Percentiles rank a stretch among this genome's conserved stretches.
These are phyloP conservation scores for Ashinkailepas kermadecensis DNA, from an alignment of 2,888 invertebrate species.

Conservation along the genomic window DNA sequence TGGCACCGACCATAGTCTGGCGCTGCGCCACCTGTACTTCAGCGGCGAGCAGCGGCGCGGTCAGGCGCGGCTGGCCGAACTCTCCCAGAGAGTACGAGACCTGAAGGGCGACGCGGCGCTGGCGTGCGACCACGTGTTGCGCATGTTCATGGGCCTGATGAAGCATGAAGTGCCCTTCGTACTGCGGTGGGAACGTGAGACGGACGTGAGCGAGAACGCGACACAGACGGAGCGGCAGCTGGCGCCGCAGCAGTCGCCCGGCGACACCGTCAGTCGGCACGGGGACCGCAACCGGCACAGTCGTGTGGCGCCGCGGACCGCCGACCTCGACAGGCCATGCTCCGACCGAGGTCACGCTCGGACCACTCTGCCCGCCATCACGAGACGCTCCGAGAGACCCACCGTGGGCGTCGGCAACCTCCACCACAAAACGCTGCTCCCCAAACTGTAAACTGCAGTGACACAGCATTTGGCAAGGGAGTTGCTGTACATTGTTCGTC, in stretches of 20 bases:
- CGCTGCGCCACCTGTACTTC: constrained; percentile 3
- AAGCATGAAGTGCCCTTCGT: constrained; percentile 7
- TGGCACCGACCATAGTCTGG: not conserved
- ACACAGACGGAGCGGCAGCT: not conserved
- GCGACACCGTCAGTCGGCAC: too few relatives aligned
- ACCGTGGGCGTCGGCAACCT: not conserved
- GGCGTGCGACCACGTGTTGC: constrained; percentile 9
- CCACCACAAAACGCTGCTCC: not conserved
- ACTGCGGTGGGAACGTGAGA: not conserved
- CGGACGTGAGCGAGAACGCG: not conserved
- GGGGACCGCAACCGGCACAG: too few relatives aligned
- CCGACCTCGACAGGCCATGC: too few relatives aligned
- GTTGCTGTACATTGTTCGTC: too few relatives aligned
- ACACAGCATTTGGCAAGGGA: too few relatives aligned
- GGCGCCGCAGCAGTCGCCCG: too few relatives aligned
- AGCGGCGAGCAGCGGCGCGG: constrained; percentile 6
- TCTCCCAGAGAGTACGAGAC: not conserved
- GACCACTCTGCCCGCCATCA: too few relatives aligned
- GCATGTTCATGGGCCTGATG: constrained; percentile 3
- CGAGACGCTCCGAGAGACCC: not conserved
- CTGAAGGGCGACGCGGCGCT: not conserved
- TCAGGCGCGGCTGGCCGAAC: not conserved
- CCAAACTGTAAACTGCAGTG: not conserved
- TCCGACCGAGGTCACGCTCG: too few relatives aligned
- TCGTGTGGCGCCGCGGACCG: too few relatives aligned